Base-by-base conservation (phyloP, 2,113 vertebrate genomes). In the Oxyruncus cristatus region DNA sequence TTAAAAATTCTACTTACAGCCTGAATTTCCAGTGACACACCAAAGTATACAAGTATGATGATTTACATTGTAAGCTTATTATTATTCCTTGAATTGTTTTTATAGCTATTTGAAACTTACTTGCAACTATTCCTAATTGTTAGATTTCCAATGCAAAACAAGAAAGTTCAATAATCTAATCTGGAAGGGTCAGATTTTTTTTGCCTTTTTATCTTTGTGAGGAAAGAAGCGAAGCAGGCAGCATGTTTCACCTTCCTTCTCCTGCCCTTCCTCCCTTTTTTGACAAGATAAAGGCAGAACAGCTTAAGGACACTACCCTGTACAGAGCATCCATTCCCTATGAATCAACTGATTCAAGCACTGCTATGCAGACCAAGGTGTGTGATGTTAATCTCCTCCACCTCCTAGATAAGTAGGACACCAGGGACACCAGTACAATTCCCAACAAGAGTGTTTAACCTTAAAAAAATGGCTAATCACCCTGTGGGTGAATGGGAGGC, bases 311-410 rank as follows among this genome's bases (percentile, higher is more conserved):
- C 33, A 35, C 19, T 28, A 49, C 15, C 41, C 19, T 0, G 0
- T 12, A 37, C 12, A 28, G 14, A 87, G 58, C 20, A 75, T 17
- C 46, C 24, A 49, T 26, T 50, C 70, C 37, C 26, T 58, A n/a
- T 18, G 8, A 35, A 30, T 11, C 30, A 70, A 46, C 12, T 49
- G 30, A 41, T 37, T 63, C 14, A 68, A 53, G 41, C 15, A 49
- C 2, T 0, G 0, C 37, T 28, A 23, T 2, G 22, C 46, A 79
- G 24, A 85, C 56, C 28, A 32, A 58, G 23, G 14, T 10, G 35
- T 5, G 24, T 6, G 32, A 80, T 9, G 2, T 13, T 33, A 2
- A 74, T 14, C 72, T 77, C 58, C 26, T 87, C 26, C 55, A 73
- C n/a, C 18, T 88, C 46, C 37, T 61, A 8, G 3, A 5, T 21